phyloP scores from a whole-genome alignment of 2,113 vertebrate species.

The Poecile atricapillus region DNA sequence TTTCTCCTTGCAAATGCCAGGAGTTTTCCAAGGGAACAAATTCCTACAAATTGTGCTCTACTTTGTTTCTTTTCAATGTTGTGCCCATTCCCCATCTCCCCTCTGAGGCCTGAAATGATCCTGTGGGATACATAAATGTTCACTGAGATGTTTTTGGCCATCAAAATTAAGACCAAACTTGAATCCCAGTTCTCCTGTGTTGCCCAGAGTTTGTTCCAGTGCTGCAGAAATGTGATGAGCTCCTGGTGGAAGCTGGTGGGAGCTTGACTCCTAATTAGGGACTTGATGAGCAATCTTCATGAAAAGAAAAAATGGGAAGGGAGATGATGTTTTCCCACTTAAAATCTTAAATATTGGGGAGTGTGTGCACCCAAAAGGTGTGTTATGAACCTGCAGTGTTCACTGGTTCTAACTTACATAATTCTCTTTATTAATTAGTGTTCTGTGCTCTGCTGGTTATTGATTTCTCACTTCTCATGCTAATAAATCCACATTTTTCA shows the following conservation, averaged over 20 bases:
- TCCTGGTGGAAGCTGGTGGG: accelerated
- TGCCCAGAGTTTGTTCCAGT: neutral
- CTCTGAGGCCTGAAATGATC: neutral
- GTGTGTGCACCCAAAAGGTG: neutral
- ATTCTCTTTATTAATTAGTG: neutral
- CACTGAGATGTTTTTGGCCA: neutral
- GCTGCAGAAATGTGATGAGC: neutral
- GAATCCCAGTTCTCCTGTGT: neutral
- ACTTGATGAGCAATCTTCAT: neutral
- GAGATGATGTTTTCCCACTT: neutral
- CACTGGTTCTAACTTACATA: neutral
- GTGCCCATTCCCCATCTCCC: neutral
- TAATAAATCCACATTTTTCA: neutral
- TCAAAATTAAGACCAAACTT: neutral
- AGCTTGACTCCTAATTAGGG: neutral
- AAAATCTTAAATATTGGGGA: neutral
- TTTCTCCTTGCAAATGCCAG: neutral
- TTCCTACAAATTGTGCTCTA: neutral
- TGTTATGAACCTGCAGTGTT: neutral
- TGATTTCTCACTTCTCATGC: neutral
- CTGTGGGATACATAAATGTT: neutral
- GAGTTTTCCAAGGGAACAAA: neutral
- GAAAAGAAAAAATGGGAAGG: neutral
- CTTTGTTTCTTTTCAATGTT: neutral
- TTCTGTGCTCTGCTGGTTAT: neutral